Evolutionary conservation across 2,888 invertebrate species (phyloP).

Genomic region (Caenorhabditis sp.): DNA sequence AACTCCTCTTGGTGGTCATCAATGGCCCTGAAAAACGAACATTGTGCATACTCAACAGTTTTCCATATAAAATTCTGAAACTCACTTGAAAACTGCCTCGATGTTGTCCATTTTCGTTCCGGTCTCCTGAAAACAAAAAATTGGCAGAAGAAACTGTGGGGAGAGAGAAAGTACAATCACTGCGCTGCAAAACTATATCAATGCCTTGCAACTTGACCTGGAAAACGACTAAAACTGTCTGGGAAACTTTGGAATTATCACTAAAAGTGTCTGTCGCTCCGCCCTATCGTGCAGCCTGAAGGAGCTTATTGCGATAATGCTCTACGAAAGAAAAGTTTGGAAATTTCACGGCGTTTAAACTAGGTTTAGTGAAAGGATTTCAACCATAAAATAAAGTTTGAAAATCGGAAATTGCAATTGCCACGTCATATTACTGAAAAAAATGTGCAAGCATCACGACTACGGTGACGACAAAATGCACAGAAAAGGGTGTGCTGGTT

Average conservation of each 20-base stretch:
- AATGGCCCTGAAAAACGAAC: constrained; percentile 88
- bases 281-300: constrained; percentile 48
- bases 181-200: neutral
- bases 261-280: constrained; percentile 36
- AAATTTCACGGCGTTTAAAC: constrained; percentile 1
- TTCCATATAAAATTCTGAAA: too few relatives aligned
- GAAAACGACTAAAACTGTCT: constrained; percentile 28
- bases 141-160: neutral
- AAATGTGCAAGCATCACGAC: neutral
- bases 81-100: constrained; percentile 61
- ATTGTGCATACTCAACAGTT: too few relatives aligned
- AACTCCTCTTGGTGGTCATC: constrained; percentile 90
- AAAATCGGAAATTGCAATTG: neutral
- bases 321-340: constrained; percentile 20
- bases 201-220: constrained; percentile 22
- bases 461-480: neutral
- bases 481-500: neutral
- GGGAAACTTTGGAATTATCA: constrained; percentile 45
- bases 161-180: neutral
- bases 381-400: neutral
- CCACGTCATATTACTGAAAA: neutral
- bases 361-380: neutral
- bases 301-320: constrained; percentile 48
- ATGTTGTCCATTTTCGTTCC: constrained; percentile 46
- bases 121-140: neutral